A percentile compares a stretch with the other conserved stretches of the same genome.
Evolutionary conservation across 2,888 invertebrate genomes (phyloP).

Genomic region (Eupithecia abbreviata): DNA sequence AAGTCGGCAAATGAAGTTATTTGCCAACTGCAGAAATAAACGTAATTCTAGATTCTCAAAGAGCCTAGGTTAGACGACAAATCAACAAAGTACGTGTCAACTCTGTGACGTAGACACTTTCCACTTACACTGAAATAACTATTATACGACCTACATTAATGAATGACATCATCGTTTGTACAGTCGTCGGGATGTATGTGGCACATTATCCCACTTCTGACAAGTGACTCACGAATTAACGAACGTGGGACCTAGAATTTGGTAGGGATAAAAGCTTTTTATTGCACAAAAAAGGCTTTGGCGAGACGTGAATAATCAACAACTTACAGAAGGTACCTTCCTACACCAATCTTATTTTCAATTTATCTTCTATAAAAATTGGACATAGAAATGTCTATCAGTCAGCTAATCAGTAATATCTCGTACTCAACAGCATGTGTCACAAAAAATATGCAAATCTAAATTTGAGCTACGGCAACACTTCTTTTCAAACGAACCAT

Average conservation of each 20-base stretch:
- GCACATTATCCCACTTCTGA: slow-evolving; percentile 10
- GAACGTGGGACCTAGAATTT: slow-evolving; percentile 2
- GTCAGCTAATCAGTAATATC: neutral
- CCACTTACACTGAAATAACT: slow-evolving; percentile 36
- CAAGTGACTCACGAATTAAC: neutral
- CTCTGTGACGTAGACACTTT: slow-evolving; percentile 21
- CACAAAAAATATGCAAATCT: neutral
- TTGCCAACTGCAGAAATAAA: neutral
- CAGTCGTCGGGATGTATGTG: slow-evolving; percentile 12
- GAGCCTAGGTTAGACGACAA: neutral
- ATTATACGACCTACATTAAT: slow-evolving; percentile 39
- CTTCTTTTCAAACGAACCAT: too few species aligned
- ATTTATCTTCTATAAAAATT: too few species aligned
- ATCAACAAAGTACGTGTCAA: slow-evolving; percentile 19
- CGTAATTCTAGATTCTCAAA: neutral
- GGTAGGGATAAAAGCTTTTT: neutral
- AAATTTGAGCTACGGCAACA: too few species aligned
- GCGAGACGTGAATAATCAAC: neutral
- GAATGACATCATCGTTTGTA: slow-evolving; percentile 39
- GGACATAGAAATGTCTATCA: neutral
- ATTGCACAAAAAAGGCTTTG: neutral
- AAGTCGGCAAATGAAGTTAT: neutral
- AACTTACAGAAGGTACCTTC: too few species aligned
- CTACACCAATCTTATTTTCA: too few species aligned
- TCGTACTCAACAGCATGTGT: neutral